Base-by-base conservation (phyloP, 2,113 vertebrate species). In the Vanacampus margaritifer region DNA sequence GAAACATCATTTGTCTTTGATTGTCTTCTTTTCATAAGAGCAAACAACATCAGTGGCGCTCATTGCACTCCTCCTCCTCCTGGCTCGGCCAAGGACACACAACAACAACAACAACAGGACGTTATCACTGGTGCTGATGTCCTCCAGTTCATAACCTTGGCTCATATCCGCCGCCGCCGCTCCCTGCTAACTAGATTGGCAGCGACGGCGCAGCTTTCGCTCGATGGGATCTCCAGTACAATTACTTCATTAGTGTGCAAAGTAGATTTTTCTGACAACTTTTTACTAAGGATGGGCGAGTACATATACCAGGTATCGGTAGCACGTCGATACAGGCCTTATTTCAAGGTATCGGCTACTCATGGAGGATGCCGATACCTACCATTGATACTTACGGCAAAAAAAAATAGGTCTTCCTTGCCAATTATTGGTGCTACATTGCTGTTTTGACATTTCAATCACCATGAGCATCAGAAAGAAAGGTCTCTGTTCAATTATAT, bases 101-200 rank as follows among this genome's bases (percentile, higher is more conserved):
- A 21, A 65, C 83, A 72, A 17, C 26, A 32, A 17, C 51, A 54
- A 26, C 79, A 78, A 81, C 81, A 60, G 75, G 68, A 77, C 67
- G 64, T 80, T 82, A 84, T 88, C 83, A 74, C 72, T 64, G 37
- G 65, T 69, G 79, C 69, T 72, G 79, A 72, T 81, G 83, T 84
- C 79, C 86, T 85, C 76, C 12, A 3, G 86, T 80, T 84, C 69
- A 57, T 79, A 73, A 83, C 85, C 88, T 88, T 71, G 79, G 79
- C 77, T 82, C 77, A 74, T 53, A 74, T 86, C 84, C 67, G 67
- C 76, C 65, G 51, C 75, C 64, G 58, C 75, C 70, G 67, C 58
- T 84, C 86, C 86, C 83, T 71, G 23, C 83, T 84, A 81, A 88
- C 79, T 72, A 73, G 81, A 83, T 82, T 86, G 86, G 78, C 53